Base-by-base conservation (phyloP, 2,797 vertebrate species). In the Notamacropus eugenii region DNA sequence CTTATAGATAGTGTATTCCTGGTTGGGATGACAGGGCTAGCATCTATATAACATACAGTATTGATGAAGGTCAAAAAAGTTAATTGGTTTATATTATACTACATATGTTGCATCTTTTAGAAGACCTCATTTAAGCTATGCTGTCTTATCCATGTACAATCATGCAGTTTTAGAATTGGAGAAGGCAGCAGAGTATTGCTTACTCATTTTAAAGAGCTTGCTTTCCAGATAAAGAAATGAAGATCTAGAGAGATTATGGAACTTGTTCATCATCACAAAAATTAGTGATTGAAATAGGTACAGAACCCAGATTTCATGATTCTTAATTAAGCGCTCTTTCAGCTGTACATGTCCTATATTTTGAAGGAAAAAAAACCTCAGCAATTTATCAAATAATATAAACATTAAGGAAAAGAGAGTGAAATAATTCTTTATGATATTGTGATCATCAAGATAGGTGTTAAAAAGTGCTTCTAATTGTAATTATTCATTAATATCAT, bases 61-160 rank as follows among this genome's bases (percentile, higher is more conserved):
- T 82, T 24, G 31, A 46, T 27, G 40, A 82, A 82, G 5, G 22
- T 82, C 19, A 82, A 82, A 46, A 46, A 82, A 46, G 19, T 22
- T 82, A 46, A 46, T 82, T 82, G 40, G n/a, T 19, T 55, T 22
- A 10, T 22, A 14, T 3, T 24, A 28, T 13, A 24, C 27, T 52
- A 13, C 28, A 14, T 40, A 19, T 5, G 2, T 31, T 9, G 11
- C 3, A 0, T 4, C 50, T 5, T n/a, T n/a, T 4, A 6, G 40
- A 54, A 16, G 29, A 9, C 0, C 0, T 2, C 13, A 5, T 52
- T 27, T 40, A 58, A 57, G 27, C 29, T 91, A 10, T 22, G 28
- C 10, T 34, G 0, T 11, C 1, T 12, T 0, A 40, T 54, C 28
- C 2, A 4, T 29, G 46, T 40, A 90, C 55, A 87, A 74, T 4